A percentile compares a stretch with the other conserved stretches of the same genome.
Conservation (phyloP, 2,113 vertebrate species). For the Gasterosteus aculeatus region DNA sequence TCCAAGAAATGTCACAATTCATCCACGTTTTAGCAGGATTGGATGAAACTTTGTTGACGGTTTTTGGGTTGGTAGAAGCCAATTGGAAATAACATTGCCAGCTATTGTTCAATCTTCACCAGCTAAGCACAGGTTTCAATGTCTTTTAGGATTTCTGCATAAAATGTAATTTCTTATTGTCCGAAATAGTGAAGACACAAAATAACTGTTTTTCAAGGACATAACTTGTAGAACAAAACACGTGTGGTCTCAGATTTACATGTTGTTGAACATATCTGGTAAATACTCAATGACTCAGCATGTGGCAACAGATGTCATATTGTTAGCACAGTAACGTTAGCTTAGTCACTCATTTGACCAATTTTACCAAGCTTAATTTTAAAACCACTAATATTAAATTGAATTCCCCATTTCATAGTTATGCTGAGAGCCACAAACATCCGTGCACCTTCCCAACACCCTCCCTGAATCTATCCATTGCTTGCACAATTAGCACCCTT, state of each 20-base stretch:
- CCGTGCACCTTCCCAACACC: constrained; percentile 16
- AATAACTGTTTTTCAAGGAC: neutral
- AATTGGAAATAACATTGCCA: neutral
- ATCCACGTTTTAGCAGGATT: neutral
- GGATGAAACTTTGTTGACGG: neutral
- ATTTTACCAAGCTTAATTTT: neutral
- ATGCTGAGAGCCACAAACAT: constrained; percentile 3
- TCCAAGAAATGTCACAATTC: constrained; percentile 8
- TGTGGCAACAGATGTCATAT: neutral
- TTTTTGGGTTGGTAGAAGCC: neutral
- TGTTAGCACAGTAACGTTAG: neutral
- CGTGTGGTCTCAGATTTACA: neutral
- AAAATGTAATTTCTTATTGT: neutral
- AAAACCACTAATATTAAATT: neutral
- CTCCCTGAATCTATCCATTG: constrained; percentile 6
- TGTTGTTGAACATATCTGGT: neutral
- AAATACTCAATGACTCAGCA: neutral
- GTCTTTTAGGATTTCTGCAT: neutral
- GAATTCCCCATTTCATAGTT: neutral
- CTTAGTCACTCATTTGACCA: neutral
- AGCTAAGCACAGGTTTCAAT: neutral
- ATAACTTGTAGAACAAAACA: neutral
- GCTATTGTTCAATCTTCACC: neutral
- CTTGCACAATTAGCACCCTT: constrained; percentile 26
- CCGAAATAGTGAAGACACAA: neutral